Base-by-base conservation (phyloP, 2,888 invertebrate genomes). In the Spialia ferax region DNA sequence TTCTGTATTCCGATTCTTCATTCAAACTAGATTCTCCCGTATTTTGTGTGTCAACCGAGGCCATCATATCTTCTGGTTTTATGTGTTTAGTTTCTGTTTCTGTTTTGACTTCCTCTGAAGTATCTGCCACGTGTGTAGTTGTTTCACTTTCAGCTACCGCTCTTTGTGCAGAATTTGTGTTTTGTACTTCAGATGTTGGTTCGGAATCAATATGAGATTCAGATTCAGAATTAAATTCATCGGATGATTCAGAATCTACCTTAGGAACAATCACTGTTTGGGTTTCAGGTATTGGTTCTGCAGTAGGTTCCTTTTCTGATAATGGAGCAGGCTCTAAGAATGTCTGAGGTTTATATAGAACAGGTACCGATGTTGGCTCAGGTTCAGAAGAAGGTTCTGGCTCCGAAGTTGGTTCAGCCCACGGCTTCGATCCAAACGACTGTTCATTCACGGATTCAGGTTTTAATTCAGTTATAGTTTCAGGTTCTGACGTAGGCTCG, bases 241-340 rank as follows among this genome's bases (percentile, higher is more conserved):
- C 15, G 20, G 59, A 65, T 2, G 67, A 45, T 23, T 48, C 48
- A 22, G 61, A 35, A 55, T 61, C 55, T 32, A 8, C 15, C 7
- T 42, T 55, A 4, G 54, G 15, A 22, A 13, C n/a, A 32, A 60
- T 11, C 1, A 52, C 55, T 29, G 66, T 29, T 55, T 67, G 71
- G 78, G 18, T 75, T 76, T 68, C 56, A 10, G 79, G 61, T 68
- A 75, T 71, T 20, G 64, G 22, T 52, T 67, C 65, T 15, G 38
- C 29, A 56, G 68, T 68, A 45, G 73, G 29, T 69, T 71, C 70
- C 18, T 80, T 74, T 71, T 79, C 79, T 61, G 82, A 66, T 52
- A 78, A 66, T 11, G 35, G 83, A 74, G 86, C 86, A 4, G 91
- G 85, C 74, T 50, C 61, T 13, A 32, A 52, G 8, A 26, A 52